Percentiles rank a stretch among this genome's conserved stretches.
phyloP scores from a whole-genome alignment of 2,113 vertebrate species.

The Megaceryle torquata region DNA sequence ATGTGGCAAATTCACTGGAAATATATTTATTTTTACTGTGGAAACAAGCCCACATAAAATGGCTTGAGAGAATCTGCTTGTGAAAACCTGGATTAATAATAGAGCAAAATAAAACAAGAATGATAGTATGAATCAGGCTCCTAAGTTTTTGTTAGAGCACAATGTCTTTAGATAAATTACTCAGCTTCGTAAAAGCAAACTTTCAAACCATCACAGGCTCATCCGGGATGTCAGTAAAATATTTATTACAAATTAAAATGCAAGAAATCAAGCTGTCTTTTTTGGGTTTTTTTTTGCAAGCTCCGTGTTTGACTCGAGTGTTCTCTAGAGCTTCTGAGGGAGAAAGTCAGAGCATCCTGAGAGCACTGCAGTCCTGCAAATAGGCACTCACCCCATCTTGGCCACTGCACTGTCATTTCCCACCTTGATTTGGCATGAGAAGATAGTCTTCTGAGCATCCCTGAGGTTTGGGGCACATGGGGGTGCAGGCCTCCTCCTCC shows the following conservation, averaged over 20 bases:
- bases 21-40: conserved; percentile 29
- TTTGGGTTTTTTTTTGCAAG: not conserved
- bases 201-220: conserved; percentile 24
- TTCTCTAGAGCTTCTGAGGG: not conserved
- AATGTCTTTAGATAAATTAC: conserved; percentile 10
- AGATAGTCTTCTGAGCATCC: not conserved
- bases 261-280: not conserved
- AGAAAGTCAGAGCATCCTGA: not conserved
- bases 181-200: conserved; percentile 18
- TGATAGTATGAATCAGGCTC: not conserved
- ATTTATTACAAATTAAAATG: conserved; percentile 58
- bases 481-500: not conserved
- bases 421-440: not conserved
- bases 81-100: not conserved
- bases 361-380: not conserved
- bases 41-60: conserved; percentile 13
- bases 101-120: conserved; percentile 26
- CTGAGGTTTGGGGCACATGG: not conserved
- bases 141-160: conserved; percentile 5
- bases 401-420: not conserved
- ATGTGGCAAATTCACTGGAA: conserved; percentile 28
- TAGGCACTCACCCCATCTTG: not conserved
- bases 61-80: conserved; percentile 31
- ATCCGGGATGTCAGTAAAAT: conserved; percentile 33
- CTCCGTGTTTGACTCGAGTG: not conserved